Percentiles rank a stretch among this genome's conserved stretches.
Conservation (phyloP, 2,888 invertebrate species). For the Rhagonycha fulva region DNA sequence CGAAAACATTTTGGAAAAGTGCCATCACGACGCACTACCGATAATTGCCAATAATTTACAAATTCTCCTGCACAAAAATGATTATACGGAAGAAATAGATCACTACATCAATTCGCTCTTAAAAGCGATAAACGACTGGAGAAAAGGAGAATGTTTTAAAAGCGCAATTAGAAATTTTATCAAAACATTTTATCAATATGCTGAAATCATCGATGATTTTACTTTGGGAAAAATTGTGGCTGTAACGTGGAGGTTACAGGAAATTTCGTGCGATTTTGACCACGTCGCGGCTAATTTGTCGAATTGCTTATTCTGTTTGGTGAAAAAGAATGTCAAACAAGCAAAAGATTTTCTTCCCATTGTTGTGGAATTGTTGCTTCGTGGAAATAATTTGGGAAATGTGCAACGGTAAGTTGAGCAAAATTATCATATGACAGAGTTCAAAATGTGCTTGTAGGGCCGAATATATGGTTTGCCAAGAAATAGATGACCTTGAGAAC, state of each 20-base stretch:
- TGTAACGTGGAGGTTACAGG: slow-evolving; percentile 8
- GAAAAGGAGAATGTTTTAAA: slow-evolving; percentile 14
- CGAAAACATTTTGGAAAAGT: slow-evolving; percentile 32
- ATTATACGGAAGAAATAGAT: not conserved
- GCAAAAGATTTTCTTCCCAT: slow-evolving; percentile 47
- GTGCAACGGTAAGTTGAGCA: slow-evolving; percentile 58
- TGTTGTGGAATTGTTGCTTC: slow-evolving; percentile 57
- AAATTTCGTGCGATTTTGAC: slow-evolving; percentile 16
- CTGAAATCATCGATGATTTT: not conserved
- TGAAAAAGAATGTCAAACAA: not conserved
- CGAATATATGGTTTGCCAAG: slow-evolving; percentile 41
- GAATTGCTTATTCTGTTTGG: not conserved
- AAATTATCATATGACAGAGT: slow-evolving; percentile 1
- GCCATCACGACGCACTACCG: slow-evolving; percentile 29
- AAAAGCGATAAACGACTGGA: slow-evolving; percentile 12
- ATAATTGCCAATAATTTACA: slow-evolving; percentile 29
- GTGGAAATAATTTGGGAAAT: slow-evolving; percentile 58
- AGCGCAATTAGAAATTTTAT: slow-evolving; percentile 11
- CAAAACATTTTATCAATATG: not conserved
- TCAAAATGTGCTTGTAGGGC: slow-evolving; percentile 38
- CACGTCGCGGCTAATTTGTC: slow-evolving; percentile 23
- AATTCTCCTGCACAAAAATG: not conserved
- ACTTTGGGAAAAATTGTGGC: not conserved
- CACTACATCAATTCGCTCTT: slow-evolving; percentile 5
- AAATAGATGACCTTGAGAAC: slow-evolving; percentile 3